These are phyloP conservation scores for Indicator indicator DNA, from an alignment of 2,113 vertebrate species.

Conservation along the genomic window DNA sequence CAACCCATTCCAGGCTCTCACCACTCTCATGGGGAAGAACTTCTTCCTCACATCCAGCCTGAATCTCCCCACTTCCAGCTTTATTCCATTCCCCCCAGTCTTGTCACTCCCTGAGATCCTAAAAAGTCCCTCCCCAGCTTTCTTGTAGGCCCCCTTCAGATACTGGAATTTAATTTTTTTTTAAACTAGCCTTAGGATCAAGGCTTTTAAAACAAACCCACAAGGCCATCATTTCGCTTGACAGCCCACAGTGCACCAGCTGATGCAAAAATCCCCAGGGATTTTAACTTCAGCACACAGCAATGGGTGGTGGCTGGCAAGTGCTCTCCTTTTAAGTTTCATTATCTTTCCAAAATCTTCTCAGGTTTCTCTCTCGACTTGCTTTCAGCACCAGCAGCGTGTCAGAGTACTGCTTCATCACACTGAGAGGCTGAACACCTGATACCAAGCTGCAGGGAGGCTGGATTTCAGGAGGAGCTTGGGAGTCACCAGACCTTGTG, in stretches of 20 bases:
- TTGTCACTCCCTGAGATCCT: too few species aligned
- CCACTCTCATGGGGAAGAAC: too few species aligned
- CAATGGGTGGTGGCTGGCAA: not conserved
- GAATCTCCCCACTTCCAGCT: too few species aligned
- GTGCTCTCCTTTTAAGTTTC: not conserved
- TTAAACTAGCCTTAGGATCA: accelerated
- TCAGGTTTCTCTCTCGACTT: not conserved
- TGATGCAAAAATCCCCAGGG: not conserved
- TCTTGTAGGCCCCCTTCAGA: too few species aligned
- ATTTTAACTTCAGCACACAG: not conserved
- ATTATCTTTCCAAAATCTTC: not conserved
- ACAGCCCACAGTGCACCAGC: not conserved
- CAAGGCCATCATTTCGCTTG: not conserved
- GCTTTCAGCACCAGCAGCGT: not conserved
- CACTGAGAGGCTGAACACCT: accelerated
- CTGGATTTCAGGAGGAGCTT: not conserved
- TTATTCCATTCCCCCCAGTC: too few species aligned
- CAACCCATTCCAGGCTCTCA: too few species aligned
- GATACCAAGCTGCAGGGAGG: not conserved
- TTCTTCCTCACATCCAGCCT: too few species aligned
- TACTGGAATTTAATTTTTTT: not conserved
- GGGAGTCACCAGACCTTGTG: not conserved
- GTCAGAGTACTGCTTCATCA: accelerated
- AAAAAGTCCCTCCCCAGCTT: too few species aligned
- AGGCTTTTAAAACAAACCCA: not conserved